Evolutionary conservation across 2,113 vertebrate species (phyloP), one percentile per base, ranked within the genome.

Genomic region (western clawed frog (Xenopus tropicalis)): DNA sequence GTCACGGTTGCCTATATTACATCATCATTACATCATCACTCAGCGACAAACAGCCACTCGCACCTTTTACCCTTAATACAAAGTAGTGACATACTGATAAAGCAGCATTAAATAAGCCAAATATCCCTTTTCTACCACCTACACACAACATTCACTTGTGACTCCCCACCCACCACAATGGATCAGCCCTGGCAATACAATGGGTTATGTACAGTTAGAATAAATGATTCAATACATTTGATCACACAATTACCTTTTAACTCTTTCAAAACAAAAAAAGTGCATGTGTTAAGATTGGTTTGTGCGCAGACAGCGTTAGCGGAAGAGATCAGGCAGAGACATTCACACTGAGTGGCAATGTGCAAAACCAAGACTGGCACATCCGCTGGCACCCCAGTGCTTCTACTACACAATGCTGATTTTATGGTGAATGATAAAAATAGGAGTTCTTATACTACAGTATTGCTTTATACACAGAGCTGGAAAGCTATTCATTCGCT

Each of bases 391-490:
- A 52, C 48, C 16, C 4, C 3, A 52, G 16, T 7, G 48, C n/a
- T n/a, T n/a, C n/a, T n/a, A n/a, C n/a, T n/a, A n/a, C n/a, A n/a
- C n/a, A n/a, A n/a, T n/a, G n/a, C n/a, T n/a, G n/a, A n/a, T n/a
- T n/a, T n/a, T n/a, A n/a, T n/a, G n/a, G n/a, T n/a, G n/a, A n/a
- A n/a, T n/a, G n/a, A n/a, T n/a, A n/a, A n/a, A 89, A 89, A 90
- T 90, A 90, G 86, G 87, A 85, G 85, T 86, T 82, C 89, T 86
- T 92, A 91, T 91, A 87, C 86, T 91, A 92, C 89, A 92, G 87
- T 93, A 93, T 93, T 93, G 91, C 91, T 93, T 87, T 90, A 89
- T 89, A 91, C 91, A 93, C 81, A 81, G 83, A 89, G 87, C 89
- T 90, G 88, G 89, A 90, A 90, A 89, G 82, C 88, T 89, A 86